Percentiles rank a stretch among this genome's conserved stretches.
These are phyloP conservation scores for Ceryle rudis DNA, from an alignment of 2,797 vertebrate species.

Conservation along the genomic window DNA sequence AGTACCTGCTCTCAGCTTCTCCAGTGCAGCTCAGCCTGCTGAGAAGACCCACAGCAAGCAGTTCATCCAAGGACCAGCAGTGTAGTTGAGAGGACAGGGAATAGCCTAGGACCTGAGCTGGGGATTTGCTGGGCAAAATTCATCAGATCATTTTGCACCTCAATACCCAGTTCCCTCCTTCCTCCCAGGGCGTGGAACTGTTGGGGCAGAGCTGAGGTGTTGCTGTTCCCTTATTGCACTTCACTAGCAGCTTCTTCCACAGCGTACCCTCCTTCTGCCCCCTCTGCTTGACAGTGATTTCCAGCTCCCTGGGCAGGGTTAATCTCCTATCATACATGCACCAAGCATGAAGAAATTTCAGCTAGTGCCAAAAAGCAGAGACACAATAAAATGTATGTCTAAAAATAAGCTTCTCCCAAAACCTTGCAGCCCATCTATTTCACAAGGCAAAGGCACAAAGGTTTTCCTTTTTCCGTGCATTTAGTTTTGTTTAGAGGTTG, in stretches of 20 bases:
- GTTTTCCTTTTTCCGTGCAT: background rate
- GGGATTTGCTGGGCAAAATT: background rate
- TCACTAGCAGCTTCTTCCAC: background rate
- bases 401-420: background rate
- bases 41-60: background rate
- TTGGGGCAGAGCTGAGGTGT: background rate
- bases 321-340: background rate
- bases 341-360: background rate
- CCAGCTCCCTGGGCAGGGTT: background rate
- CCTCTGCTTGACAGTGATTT: background rate
- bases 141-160: background rate
- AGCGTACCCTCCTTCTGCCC: background rate
- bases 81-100: background rate
- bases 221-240: background rate
- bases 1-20: background rate
- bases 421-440: fast-evolving
- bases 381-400: background rate
- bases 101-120: background rate
- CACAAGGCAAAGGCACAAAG: background rate
- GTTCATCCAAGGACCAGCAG: background rate
- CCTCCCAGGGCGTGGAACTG: background rate
- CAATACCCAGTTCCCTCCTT: background rate
- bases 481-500: background rate
- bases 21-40: background rate
- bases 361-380: background rate